Evolutionary conservation across 1,140 invertebrate species (phyloP), one percentile per base, ranked within the genome.

Genomic region (Pectinophora gossypiella): DNA sequence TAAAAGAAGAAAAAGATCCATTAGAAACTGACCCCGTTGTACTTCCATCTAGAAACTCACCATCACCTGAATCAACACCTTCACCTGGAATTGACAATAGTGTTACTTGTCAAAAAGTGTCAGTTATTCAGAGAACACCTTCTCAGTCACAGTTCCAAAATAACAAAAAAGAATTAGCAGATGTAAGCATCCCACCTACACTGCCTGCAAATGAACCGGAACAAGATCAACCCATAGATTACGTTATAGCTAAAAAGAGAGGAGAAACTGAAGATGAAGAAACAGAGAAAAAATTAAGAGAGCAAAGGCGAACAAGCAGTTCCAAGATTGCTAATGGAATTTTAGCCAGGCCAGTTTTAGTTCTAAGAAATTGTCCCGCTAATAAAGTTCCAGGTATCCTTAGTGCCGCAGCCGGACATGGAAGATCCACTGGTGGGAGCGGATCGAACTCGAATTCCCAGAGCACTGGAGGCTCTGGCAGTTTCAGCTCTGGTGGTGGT

Each of bases 151-250:
- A 87, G 45, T 85, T 87, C 51, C 77, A 69, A 47, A 72, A 79
- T 52, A 89, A 81, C 61, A 88, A 85, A 64, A 89, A 90, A 64
- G 89, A 90, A 61, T 69, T 90, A 48, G 78, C 80, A 35, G 89
- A 90, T 32, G 77, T 86, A 15, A 85, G 73, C 32, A 59, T 91
- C 50, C 89, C 90, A 38, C 61, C 75, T 6, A 84, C 87, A 32
- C 56, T 88, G 27, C 81, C 87, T 5, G 63, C 89, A 13, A 63
- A 89, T 27, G 87, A 86, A 79, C 91, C 92, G 0, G 91, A 92
- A 81, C 92, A 96, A 85, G 95, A 96, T 42, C 94, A 95, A 60
- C 95, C 95, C 0, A 96, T 96, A 47, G 94, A 96, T 71, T 96
- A 96, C 77, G 94, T 94, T 62, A 94, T 96, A 51, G 94, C 94